A percentile compares a stretch with the other conserved stretches of the same genome.
phyloP scores from a whole-genome alignment of 2,797 vertebrate species.

The Vireo griseus region DNA sequence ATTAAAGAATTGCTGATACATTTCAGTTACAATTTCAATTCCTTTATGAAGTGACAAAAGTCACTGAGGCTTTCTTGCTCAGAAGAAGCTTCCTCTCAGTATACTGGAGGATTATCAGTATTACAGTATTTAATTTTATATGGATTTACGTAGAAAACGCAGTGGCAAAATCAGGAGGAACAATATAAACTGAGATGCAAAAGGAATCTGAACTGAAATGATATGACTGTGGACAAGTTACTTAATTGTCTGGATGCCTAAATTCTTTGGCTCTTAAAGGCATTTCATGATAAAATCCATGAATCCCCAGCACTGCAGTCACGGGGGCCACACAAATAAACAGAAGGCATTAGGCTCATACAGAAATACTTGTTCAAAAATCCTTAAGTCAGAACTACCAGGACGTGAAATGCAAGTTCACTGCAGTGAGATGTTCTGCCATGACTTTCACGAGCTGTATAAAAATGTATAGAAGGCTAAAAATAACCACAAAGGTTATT shows the following conservation, averaged over 20 bases:
- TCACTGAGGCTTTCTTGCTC: not conserved
- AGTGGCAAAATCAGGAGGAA: not conserved
- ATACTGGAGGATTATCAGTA: not conserved
- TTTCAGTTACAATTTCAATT: not conserved
- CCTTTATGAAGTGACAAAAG: not conserved
- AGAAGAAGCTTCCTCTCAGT: not conserved
- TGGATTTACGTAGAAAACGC: not conserved
- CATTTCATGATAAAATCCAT: not conserved
- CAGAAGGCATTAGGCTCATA: not conserved
- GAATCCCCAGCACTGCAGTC: not conserved
- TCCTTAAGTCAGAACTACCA: not conserved
- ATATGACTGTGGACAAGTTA: not conserved
- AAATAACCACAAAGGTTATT: not conserved
- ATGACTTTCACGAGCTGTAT: not conserved
- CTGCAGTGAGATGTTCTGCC: not conserved
- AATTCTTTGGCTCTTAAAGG: not conserved
- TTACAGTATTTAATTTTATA: not conserved
- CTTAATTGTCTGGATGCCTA: not conserved
- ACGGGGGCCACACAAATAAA: accelerated
- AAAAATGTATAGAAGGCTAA: not conserved
- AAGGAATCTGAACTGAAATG: not conserved
- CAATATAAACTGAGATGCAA: not conserved
- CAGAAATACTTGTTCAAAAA: accelerated
- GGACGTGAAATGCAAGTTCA: not conserved
- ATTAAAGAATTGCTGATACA: not conserved